A percentile compares a stretch with the other conserved stretches of the same genome.
phyloP scores from a whole-genome alignment of 2,113 vertebrate genomes.

The Saguinus midas region DNA sequence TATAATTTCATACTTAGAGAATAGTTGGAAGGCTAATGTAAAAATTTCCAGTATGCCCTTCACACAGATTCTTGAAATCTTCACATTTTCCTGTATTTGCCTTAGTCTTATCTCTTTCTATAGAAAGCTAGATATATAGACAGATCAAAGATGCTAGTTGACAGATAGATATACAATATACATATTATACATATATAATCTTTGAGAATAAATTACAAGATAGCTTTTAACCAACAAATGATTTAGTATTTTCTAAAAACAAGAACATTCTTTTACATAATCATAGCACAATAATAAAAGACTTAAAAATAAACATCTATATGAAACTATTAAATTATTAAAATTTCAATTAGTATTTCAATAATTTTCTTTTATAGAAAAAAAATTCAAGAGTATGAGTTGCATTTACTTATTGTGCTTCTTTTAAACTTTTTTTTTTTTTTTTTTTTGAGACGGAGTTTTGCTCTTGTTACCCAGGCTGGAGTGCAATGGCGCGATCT shows the following conservation, averaged over 20 bases:
- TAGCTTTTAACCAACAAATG: not conserved
- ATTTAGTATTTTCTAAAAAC: not conserved
- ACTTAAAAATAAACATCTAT: not conserved
- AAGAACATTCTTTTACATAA: not conserved
- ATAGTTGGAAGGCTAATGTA: not conserved
- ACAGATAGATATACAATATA: not conserved
- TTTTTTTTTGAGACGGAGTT: too few species aligned
- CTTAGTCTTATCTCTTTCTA: not conserved
- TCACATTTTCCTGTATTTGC: not conserved
- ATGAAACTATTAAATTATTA: not conserved
- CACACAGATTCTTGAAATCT: not conserved
- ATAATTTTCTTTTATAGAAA: not conserved
- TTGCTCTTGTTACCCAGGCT: too few species aligned
- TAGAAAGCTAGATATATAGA: not conserved
- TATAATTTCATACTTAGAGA: not conserved
- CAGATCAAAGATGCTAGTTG: too few species aligned
- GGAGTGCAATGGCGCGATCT: too few species aligned
- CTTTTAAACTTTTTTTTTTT: too few species aligned
- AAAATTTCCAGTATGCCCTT: not conserved
- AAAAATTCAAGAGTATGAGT: not conserved
- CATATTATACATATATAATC: not conserved
- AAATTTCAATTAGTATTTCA: not conserved
- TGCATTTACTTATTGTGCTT: not conserved
- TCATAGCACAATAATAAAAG: not conserved
- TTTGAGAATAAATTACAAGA: not conserved